Evolutionary conservation across 2,888 invertebrate genomes (phyloP).

Genomic region (Phragmatobia fuliginosa): DNA sequence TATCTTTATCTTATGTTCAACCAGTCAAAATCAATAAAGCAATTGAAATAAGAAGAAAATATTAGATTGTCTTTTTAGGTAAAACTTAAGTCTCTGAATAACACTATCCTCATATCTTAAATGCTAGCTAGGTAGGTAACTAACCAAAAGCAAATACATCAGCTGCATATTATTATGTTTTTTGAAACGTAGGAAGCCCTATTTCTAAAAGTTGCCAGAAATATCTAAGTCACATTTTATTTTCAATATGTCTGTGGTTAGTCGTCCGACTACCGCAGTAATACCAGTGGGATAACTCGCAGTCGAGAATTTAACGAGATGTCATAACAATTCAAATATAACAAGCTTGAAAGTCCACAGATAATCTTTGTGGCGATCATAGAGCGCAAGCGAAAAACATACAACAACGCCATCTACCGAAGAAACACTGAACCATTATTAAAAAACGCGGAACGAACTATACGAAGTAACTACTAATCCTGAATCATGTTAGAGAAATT

Average conservation of each 20-base stretch:
- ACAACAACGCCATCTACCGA: too few species aligned
- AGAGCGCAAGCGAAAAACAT: too few species aligned
- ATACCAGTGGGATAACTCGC: constrained; percentile 14
- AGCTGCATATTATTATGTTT: too few species aligned
- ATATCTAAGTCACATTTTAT: constrained; percentile 5
- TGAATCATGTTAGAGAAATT: too few species aligned
- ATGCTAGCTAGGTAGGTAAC: not conserved
- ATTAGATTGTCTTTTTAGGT: too few species aligned
- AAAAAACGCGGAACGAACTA: too few species aligned
- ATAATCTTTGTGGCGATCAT: too few species aligned
- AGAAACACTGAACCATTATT: too few species aligned
- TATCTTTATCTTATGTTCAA: not conserved
- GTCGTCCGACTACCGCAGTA: not conserved
- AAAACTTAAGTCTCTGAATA: not conserved
- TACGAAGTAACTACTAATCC: too few species aligned
- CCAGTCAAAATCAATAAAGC: not conserved
- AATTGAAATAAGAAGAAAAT: too few species aligned
- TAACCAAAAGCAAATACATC: not conserved
- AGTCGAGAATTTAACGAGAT: constrained; percentile 12
- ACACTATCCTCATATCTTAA: not conserved
- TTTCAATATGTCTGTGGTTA: not conserved
- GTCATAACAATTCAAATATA: constrained; percentile 5
- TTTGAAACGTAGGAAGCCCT: too few species aligned
- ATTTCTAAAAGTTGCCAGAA: not conserved
- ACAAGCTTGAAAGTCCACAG: constrained; percentile 5